Base-by-base conservation (phyloP, 2,888 invertebrate genomes). In the Cephus runcator region DNA sequence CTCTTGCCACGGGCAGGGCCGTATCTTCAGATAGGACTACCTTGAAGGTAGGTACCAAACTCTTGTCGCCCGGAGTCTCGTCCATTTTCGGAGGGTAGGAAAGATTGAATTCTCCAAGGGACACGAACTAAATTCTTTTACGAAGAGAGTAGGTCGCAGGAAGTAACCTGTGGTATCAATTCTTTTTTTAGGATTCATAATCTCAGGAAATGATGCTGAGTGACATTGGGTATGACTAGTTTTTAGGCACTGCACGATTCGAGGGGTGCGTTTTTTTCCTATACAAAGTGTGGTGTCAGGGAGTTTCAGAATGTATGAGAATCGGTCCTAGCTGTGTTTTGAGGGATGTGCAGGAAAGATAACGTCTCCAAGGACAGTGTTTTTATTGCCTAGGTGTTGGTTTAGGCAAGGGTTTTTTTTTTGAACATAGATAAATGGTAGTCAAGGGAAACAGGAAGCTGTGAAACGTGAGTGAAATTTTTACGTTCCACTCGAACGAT, bases 361-460 rank as follows among this genome's bases (percentile, higher is more conserved):
- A 86, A 81, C 77, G 82, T 85, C 85, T 79, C 81, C 81, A 83
- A 80, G 86, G 85, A 83, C 83, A 85, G 83, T 83, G 84, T 83
- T 85, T 87, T 83, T 85, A 77, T 83, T 79, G 82, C 56, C 75
- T 83, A 86, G 86, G 84, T 87, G 87, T 87, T 88, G 84, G 82
- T 87, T 88, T 86, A 86, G 87, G 87, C 87, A 89, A 88, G 87
- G 88, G 86, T 86, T 87, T 73, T 73, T 31, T 69, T 34, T 36
- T 68, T 71, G 73, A 73, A 86, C 88, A 87, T 83, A 87, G 87
- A 89, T 89, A 89, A 88, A 88, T 87, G 87, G 87, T 82, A 81
- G 78, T 76, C 79, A 77, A 78, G 76, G 83, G 82, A 85, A 86
- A 87, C 88, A 88, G 90, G 90, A 90, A 88, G 88, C 86, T 79